Percentiles rank a stretch among this genome's conserved stretches.
phyloP scores from a whole-genome alignment of 2,888 invertebrate genomes.

The Gandaritis pyraliata region DNA sequence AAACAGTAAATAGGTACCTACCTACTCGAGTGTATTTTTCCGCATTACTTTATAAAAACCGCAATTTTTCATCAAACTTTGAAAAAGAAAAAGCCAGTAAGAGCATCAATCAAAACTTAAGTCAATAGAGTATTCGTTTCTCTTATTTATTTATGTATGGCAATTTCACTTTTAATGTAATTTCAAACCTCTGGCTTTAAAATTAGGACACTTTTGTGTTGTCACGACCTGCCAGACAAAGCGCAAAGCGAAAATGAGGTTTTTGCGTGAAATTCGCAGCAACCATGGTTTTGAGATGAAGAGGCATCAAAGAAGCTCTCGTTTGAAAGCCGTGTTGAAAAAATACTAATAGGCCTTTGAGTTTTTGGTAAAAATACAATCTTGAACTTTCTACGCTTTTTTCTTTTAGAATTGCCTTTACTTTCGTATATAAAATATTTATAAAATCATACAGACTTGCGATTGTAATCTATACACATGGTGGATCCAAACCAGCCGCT shows the following conservation, averaged over 20 bases:
- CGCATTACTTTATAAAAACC: background rate
- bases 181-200: constrained; percentile 10
- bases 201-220: constrained; percentile 10
- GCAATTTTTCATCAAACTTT: constrained; percentile 15
- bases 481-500: too few relatives aligned
- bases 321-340: constrained; percentile 1
- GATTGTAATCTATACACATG: too few relatives aligned
- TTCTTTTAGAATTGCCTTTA: too few relatives aligned
- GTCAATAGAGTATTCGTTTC: constrained; percentile 27
- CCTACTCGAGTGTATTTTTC: constrained; percentile 8
- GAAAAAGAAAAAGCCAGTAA: constrained; percentile 17
- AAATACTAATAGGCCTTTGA: background rate
- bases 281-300: constrained; percentile 17
- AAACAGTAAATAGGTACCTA: background rate
- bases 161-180: constrained; percentile 11
- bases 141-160: constrained; percentile 22
- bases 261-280: constrained; percentile 19
- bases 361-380: too few relatives aligned
- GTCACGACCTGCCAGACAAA: constrained; percentile 17
- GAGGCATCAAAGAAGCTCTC: constrained; percentile 6
- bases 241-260: constrained; percentile 19
- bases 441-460: too few relatives aligned
- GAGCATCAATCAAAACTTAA: constrained; percentile 32
- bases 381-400: too few relatives aligned
- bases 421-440: too few relatives aligned